These are phyloP conservation scores for Megalopta genalis DNA, from an alignment of 1,140 invertebrate species.

Conservation along the genomic window DNA sequence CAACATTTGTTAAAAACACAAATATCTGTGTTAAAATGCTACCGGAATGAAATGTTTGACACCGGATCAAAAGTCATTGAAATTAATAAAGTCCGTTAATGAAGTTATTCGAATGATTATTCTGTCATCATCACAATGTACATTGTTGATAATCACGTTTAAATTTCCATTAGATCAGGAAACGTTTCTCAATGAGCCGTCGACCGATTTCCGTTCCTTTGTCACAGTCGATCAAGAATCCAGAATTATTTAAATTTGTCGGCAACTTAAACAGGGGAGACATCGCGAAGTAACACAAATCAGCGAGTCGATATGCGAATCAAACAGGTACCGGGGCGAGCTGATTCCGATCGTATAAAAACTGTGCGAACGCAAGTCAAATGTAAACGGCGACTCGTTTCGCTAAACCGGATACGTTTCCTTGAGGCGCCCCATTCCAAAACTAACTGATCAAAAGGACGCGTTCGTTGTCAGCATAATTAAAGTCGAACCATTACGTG, in stretches of 20 bases:
- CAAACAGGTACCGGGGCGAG: slow-evolving; percentile 40
- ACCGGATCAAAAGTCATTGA: too few species aligned
- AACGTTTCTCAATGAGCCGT: too few species aligned
- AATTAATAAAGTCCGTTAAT: too few species aligned
- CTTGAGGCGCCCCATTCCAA: slow-evolving; percentile 24
- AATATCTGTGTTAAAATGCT: too few species aligned
- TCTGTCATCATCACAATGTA: too few species aligned
- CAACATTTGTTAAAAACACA: too few species aligned
- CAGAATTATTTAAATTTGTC: slow-evolving; percentile 49
- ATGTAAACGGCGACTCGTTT: slow-evolving; percentile 38
- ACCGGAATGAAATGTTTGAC: too few species aligned
- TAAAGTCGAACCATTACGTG: slow-evolving; percentile 36
- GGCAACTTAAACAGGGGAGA: slow-evolving; percentile 12
- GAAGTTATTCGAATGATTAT: too few species aligned
- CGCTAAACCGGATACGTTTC: slow-evolving; percentile 4
- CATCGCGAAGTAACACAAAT: slow-evolving; percentile 47
- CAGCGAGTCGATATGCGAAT: slow-evolving; percentile 39
- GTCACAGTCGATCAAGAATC: too few species aligned
- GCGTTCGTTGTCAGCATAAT: slow-evolving; percentile 23
- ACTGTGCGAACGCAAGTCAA: neutral
- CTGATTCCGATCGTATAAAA: slow-evolving; percentile 29
- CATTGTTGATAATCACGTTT: too few species aligned
- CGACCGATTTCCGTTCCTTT: too few species aligned
- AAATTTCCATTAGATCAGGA: too few species aligned
- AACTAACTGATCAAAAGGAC: slow-evolving; percentile 25